Evolutionary conservation across 2,797 vertebrate genomes (phyloP), one percentile per base, ranked within the genome.

Genomic region (Lacerta viridis): DNA sequence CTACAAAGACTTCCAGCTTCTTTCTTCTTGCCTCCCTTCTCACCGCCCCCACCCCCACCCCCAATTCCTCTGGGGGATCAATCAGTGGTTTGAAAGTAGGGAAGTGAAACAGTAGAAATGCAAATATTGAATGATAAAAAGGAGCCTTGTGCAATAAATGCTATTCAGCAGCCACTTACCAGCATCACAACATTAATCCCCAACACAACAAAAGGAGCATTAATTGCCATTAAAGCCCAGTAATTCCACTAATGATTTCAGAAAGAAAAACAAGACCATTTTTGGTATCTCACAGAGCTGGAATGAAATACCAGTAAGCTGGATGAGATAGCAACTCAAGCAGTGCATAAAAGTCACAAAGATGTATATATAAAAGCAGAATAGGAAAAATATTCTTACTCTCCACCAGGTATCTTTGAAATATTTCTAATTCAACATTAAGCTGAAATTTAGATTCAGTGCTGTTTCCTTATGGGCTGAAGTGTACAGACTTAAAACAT

Each of bases 271-370:
- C 33, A 82, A 69, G 17, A 36, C 36, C 83, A 75, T 13, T 68
- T 80, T 74, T 17, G 39, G 4, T 43, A 4, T 11, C 43, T 1
- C 1, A 1, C 29, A 88, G 80, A 46, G 2, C 68, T 2, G 8
- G n/a, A 61, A 11, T 13, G 29, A 5, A 41, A 43, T 5, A n/a
- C n/a, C n/a, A n/a, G n/a, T n/a, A 0, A 1, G 1, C 2, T 33
- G 1, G 0, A 0, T 1, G 1, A 7, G 18, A 78, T 59, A 74
- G 59, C 5, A 0, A 0, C 1, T 68, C 6, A 69, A 10, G 5
- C 29, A 25, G 64, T 71, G 55, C 27, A 2, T 46, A 36, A 39
- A 23, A 2, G 33, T 20, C 55, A 0, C 15, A 25, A 17, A 6
- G 50, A 3, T 23, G 0, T 0, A 7, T 39, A 0, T 29, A 0